Percentiles rank a stretch among this genome's conserved stretches.
Evolutionary conservation across 2,113 vertebrate species (phyloP).

Genomic region (Bubo scandiacus): DNA sequence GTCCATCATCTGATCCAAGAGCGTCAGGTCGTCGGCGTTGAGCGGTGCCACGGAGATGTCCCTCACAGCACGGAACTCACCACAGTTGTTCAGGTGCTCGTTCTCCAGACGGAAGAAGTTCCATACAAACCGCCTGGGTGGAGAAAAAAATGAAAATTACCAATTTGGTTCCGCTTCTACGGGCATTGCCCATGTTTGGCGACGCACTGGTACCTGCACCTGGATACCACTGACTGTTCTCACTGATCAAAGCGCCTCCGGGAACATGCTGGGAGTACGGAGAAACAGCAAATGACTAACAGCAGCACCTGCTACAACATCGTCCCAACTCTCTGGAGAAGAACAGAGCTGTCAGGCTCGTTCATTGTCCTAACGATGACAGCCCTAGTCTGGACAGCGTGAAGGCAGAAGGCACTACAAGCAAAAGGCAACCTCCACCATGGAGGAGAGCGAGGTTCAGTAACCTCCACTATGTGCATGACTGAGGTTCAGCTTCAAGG

Average conservation of each 20-base stretch:
- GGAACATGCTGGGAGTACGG: rapidly evolving
- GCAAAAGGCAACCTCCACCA: background rate
- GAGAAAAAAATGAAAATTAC: background rate
- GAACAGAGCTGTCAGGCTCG: background rate
- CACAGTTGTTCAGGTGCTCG: conserved; percentile 98
- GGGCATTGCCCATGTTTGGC: rapidly evolving
- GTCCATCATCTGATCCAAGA: conserved; percentile 99
- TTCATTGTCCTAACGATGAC: background rate
- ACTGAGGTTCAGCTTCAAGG: background rate
- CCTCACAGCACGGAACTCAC: conserved; percentile 94
- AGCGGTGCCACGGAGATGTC: conserved; percentile 98
- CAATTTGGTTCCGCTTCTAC: rapidly evolving
- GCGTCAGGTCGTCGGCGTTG: conserved; percentile 96
- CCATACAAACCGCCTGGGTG: conserved; percentile 93
- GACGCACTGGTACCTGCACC: background rate
- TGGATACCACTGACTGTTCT: background rate
- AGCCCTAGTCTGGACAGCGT: background rate
- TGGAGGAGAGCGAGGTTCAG: background rate
- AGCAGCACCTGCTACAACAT: background rate
- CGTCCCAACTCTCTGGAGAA: background rate
- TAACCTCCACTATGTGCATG: background rate
- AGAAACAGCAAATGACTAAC: background rate
- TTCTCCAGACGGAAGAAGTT: conserved; percentile 99
- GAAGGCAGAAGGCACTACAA: background rate
- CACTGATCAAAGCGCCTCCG: background rate